Conservation (phyloP, 2,797 vertebrate genomes). For the Diplodus sargus region DNA sequence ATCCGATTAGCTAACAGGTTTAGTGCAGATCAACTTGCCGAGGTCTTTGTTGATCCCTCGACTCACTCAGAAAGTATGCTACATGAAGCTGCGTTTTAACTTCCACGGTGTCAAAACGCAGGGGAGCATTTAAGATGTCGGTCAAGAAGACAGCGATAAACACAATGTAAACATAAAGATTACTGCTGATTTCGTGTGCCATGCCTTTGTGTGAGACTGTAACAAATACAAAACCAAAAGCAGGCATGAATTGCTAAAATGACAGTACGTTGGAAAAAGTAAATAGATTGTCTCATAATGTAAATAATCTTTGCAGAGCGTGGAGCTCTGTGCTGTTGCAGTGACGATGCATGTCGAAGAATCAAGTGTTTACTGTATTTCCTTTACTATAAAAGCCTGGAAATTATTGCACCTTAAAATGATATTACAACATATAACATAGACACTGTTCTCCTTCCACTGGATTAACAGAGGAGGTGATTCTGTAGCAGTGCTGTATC, state of each 20-base stretch:
- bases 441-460: not conserved
- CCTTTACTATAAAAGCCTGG: not conserved
- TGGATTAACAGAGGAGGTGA: not conserved
- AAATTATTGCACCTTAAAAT: not conserved
- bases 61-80: constrained; percentile 25
- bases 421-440: no score
- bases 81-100: not conserved
- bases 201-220: not conserved
- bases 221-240: not conserved
- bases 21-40: constrained; percentile 78
- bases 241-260: not conserved
- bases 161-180: not conserved
- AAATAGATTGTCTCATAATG: not conserved
- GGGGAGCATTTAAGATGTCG: not conserved
- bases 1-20: constrained; percentile 85
- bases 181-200: not conserved
- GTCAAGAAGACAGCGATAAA: not conserved
- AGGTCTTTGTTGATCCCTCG: constrained; percentile 69
- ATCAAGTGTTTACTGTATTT: constrained; percentile 2
- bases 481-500: not conserved
- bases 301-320: not conserved
- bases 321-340: not conserved
- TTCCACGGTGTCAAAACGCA: not conserved
- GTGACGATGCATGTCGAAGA: not conserved
- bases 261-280: not conserved